Evolutionary conservation across 2,888 invertebrate species (phyloP), one percentile per base, ranked within the genome.

Genomic region (Cheilosia pagana): DNA sequence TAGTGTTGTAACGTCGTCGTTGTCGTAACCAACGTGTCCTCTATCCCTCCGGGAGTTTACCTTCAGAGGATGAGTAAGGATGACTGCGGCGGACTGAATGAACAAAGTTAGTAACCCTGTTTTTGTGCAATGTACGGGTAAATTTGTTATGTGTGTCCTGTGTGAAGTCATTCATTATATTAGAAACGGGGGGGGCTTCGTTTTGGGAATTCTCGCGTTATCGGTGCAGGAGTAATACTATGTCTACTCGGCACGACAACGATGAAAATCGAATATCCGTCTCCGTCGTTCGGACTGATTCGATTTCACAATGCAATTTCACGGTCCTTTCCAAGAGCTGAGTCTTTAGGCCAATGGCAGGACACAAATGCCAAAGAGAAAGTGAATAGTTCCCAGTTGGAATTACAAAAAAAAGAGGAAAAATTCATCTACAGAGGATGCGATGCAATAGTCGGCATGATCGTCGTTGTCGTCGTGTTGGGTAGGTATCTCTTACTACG

Each of bases 251-350:
- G 21, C 35, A 70, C 21, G 52, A 81, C 67, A 86, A 86, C 85
- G 86, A 87, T 87, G 87, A 89, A 89, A 90, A 90, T 90, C 91
- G 90, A 91, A 90, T 91, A 90, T 91, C 88, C 89, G 48, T 85
- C 89, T 91, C 88, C 89, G 48, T 85, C 89, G 89, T 89, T 88
- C 88, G 90, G 90, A 89, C 89, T 91, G 90, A 90, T 90, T 90
- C 90, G 91, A 91, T 90, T 90, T 90, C 89, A 89, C 90, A 90
- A 88, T 91, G 91, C 90, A 91, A 90, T 90, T 90, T 90, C 91
- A 91, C 90, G 91, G 90, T 90, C 82, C 72, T 74, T 72, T 75
- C 67, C 60, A 52, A 75, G 85, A 35, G 12, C 12, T 12, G 12
- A 35, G 35, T 35, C 35, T 35, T 79, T 85, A 76, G 81, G 85